Base-by-base conservation (phyloP, 2,797 vertebrate genomes). In the Hozukius guyotensis region DNA sequence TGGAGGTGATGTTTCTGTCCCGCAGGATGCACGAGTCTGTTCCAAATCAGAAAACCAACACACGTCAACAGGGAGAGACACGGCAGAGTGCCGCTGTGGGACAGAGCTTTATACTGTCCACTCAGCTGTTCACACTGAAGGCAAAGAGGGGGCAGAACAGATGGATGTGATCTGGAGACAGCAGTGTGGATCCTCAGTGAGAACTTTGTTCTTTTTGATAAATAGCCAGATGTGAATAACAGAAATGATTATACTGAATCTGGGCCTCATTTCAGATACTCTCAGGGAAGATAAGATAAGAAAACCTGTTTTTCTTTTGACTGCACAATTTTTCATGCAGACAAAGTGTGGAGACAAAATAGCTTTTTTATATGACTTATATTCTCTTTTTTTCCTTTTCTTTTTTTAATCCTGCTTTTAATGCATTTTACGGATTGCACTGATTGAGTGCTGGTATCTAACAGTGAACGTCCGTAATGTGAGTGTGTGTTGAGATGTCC, bases 21-120 rank as follows among this genome's bases (percentile, higher is more conserved):
- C 95, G 93, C 83, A 98, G 87, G 82, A 99, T 96, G 91, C 98
- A 99, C 22, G 97, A 93, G 94, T 99, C 98, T 99, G 94, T 88
- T 88, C 81, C 87, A 87, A 87, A 92, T 90, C 82, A 93, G 66
- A 94, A 94, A 85, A 88, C 49, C 90, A 89, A 85, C 85, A 91
- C 75, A 89, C 25, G 55, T 91, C 74, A 90, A 59, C 73, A 4
- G 53, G 69, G 82, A 65, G 66, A 81, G 77, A 76, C 57, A 24
- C 22, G 75, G 68, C 70, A 81, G 68, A 72, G 57, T 6, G 76
- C 57, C 32, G 81, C 82, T 57, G 77, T 61, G 72, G 61, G 66
- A 60, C 80, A 22, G 16, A 32, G 59, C 60, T 81, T 42, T 42
- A 42, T 25, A 79, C 67, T 57, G 75, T 61, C 74, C 14, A 14